A percentile compares a stretch with the other conserved stretches of the same genome.
Evolutionary conservation across 2,888 invertebrate species (phyloP).

Genomic region (Catocala fraxini): DNA sequence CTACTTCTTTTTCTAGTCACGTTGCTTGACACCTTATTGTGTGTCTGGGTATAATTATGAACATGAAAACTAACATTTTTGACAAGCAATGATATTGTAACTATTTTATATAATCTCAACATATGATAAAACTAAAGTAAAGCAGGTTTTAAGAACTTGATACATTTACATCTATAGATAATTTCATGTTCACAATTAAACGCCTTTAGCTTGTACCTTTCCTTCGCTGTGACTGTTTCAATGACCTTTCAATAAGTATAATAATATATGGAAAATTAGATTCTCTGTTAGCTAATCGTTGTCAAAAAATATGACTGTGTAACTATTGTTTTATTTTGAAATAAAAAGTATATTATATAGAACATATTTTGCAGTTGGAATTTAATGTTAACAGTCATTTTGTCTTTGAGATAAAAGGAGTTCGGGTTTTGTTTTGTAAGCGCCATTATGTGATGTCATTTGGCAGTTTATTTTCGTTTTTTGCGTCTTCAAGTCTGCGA

Average conservation of each 20-base stretch:
- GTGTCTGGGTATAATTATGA: slow-evolving; percentile 58
- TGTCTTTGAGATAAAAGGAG: slow-evolving; percentile 66
- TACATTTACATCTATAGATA: background rate
- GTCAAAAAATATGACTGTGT: slow-evolving; percentile 68
- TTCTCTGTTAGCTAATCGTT: slow-evolving; percentile 74
- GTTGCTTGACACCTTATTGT: slow-evolving; percentile 62
- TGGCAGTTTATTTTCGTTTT: slow-evolving; percentile 23
- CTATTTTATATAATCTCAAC: too few relatives aligned
- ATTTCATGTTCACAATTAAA: slow-evolving; percentile 42
- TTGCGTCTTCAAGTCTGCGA: slow-evolving; percentile 20
- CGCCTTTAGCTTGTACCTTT: slow-evolving; percentile 35
- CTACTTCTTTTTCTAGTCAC: slow-evolving; percentile 78
- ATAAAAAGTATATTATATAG: slow-evolving; percentile 58
- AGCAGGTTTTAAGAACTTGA: background rate
- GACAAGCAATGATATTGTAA: background rate
- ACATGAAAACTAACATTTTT: slow-evolving; percentile 44
- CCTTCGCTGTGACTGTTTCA: slow-evolving; percentile 47
- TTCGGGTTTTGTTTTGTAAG: slow-evolving; percentile 54
- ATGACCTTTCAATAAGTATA: slow-evolving; percentile 51
- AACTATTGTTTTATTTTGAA: slow-evolving; percentile 69
- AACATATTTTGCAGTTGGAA: slow-evolving; percentile 65
- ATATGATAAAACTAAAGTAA: background rate
- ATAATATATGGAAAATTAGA: slow-evolving; percentile 64
- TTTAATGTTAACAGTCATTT: slow-evolving; percentile 65
- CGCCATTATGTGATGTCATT: slow-evolving; percentile 46